These are phyloP conservation scores for Hyla sarda DNA, from an alignment of 2,113 vertebrate species.

Conservation along the genomic window DNA sequence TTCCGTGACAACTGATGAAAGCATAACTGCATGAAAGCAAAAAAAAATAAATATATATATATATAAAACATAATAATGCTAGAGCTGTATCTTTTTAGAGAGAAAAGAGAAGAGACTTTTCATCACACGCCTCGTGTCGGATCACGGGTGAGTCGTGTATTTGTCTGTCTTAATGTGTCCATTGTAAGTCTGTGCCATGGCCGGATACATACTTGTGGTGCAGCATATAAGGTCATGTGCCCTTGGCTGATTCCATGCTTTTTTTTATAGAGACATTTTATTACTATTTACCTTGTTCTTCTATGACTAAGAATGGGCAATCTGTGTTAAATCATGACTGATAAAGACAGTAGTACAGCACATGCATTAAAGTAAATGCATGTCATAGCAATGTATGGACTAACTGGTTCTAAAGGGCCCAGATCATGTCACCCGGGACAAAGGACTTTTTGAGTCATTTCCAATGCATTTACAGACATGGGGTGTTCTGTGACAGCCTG, in stretches of 20 bases:
- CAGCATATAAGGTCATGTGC: not conserved
- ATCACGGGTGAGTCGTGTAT: not conserved
- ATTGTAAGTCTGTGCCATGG: not conserved
- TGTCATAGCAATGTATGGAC: not conserved
- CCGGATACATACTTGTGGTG: not conserved
- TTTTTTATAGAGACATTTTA: not conserved
- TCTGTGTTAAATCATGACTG: not conserved
- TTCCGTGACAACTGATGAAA: conserved; percentile 72
- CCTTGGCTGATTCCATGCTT: not conserved
- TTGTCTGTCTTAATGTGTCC: not conserved
- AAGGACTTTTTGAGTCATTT: not conserved
- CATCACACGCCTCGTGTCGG: not conserved
- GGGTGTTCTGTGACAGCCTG: not conserved
- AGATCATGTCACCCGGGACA: not conserved
- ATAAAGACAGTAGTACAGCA: not conserved
- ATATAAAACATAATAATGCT: conserved; percentile 32
- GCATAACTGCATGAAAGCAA: conserved; percentile 63
- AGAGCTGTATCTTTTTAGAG: conserved; percentile 26
- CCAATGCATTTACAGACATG: no score
- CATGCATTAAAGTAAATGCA: not conserved
- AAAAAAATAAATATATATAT: conserved; percentile 22
- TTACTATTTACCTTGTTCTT: not conserved
- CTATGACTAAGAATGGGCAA: not conserved
- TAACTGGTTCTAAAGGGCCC: not conserved
- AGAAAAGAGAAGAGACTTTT: not conserved